These are phyloP conservation scores for Gallinago solitaria DNA, from an alignment of 2,797 vertebrate genomes.

Conservation along the genomic window DNA sequence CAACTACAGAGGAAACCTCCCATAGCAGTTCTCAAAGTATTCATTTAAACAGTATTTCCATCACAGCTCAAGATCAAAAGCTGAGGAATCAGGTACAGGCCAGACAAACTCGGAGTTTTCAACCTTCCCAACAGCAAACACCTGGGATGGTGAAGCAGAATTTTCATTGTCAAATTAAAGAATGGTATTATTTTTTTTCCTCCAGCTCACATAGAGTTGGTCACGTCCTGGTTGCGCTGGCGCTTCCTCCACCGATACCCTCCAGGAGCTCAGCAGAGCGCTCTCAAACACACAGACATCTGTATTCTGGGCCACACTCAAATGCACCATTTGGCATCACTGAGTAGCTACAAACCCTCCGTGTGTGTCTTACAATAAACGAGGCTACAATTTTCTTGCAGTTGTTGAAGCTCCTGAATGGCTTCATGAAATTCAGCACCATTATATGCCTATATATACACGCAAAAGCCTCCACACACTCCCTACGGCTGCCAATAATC, in stretches of 20 bases:
- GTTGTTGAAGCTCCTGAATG: background rate
- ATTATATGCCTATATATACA: background rate
- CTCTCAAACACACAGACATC: background rate
- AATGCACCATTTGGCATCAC: conserved; percentile 2
- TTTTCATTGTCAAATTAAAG: background rate
- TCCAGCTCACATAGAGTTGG: rapidly evolving
- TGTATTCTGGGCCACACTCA: background rate
- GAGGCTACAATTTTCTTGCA: background rate
- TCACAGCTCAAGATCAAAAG: background rate
- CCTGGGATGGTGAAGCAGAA: background rate
- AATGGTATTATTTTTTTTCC: too few relatives aligned
- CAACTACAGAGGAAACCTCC: background rate
- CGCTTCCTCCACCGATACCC: background rate
- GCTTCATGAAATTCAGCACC: background rate
- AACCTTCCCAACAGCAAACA: background rate
- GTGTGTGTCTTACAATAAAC: background rate
- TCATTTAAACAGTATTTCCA: background rate
- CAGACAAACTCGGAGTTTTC: background rate
- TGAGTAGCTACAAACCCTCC: background rate
- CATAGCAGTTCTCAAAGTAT: background rate
- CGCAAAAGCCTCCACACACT: background rate
- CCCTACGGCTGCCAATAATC: background rate
- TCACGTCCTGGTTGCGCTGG: rapidly evolving
- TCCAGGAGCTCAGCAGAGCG: background rate
- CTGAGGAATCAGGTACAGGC: background rate